Evolutionary conservation across 1,140 invertebrate species (phyloP), one percentile per base, ranked within the genome.

Genomic region (Drosophila quadrilineata): DNA sequence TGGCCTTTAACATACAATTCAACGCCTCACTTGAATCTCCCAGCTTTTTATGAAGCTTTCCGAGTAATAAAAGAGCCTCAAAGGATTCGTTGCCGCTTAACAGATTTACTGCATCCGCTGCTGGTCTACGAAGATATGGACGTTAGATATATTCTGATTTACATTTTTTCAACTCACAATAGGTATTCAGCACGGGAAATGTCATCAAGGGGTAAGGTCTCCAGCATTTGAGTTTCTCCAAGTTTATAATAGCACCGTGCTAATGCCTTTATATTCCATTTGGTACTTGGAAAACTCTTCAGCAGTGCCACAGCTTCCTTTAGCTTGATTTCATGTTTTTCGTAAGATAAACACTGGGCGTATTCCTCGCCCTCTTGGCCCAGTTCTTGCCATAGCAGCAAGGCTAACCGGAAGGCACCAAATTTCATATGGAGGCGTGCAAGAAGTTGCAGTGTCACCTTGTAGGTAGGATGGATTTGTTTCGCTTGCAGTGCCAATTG

Each of bases 1-100:
- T 93, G 26, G 95, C 93, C 91, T 95, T 94, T 9, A 95, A 90
- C 71, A 95, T 91, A 60, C 92, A 91, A 59, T 92, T 91, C 17
- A 94, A 88, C 63, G 93, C 92, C 65, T 93, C 92, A 16, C 92
- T 89, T 89, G 92, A 92, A 35, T 95, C 88, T 17, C 91, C 76
- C 26, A 93, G 79, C 77, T 93, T 88, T 92, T 93, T 94, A 79
- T 95, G 92, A 49, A 94, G 90, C 80, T 92, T 92, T 8, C 94
- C 95, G 24, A 94, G 89, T 71, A 93, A 91, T 40, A 94, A 86
- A 6, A 92, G 86, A n/a, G 87, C 82, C 53, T 92, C 86, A 54
- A 92, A 87, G 26, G 85, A 88, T 46, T 89, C 75, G 48, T 92
- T 77, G 40, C 91, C 64, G 92, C 91, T 74, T 93, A 91, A n/a